A percentile compares a stretch with the other conserved stretches of the same genome.
These are phyloP conservation scores for Halichoeres trimaculatus DNA, from an alignment of 2,113 vertebrate species.

Conservation along the genomic window DNA sequence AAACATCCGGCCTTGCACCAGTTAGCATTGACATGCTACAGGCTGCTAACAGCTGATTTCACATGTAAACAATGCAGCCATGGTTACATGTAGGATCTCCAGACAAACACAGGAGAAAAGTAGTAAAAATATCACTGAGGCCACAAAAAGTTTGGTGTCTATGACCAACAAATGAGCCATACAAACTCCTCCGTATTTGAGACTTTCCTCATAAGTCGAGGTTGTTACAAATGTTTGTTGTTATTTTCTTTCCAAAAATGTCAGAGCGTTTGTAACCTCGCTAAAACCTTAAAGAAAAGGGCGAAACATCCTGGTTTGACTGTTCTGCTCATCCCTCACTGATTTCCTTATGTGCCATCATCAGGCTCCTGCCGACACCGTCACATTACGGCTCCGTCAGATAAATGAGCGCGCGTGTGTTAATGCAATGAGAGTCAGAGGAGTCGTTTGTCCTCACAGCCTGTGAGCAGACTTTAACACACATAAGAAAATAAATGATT, in stretches of 20 bases:
- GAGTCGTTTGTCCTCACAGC: conserved; percentile 60
- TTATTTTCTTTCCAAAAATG: neutral
- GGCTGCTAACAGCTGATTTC: too few species aligned
- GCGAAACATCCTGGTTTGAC: neutral
- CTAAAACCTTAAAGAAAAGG: neutral
- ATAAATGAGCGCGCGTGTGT: conserved; percentile 50
- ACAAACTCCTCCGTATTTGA: too few species aligned
- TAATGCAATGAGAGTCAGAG: conserved; percentile 61
- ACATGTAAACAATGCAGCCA: too few species aligned
- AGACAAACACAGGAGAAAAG: too few species aligned
- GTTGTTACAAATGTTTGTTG: neutral
- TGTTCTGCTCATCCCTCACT: neutral
- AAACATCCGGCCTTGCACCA: too few species aligned
- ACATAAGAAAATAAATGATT: neutral
- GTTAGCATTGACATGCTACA: too few species aligned
- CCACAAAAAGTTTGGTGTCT: too few species aligned
- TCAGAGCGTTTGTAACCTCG: neutral
- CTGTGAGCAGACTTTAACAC: conserved; percentile 17
- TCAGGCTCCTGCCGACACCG: conserved; percentile 37
- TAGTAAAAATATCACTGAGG: too few species aligned
- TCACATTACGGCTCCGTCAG: conserved; percentile 45
- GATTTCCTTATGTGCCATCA: neutral
- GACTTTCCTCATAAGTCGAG: too few species aligned
- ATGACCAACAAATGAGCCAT: too few species aligned
- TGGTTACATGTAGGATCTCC: too few species aligned